Evolutionary conservation across 2,113 vertebrate species (phyloP).

Genomic region (Anarhynchus alexandrinus): DNA sequence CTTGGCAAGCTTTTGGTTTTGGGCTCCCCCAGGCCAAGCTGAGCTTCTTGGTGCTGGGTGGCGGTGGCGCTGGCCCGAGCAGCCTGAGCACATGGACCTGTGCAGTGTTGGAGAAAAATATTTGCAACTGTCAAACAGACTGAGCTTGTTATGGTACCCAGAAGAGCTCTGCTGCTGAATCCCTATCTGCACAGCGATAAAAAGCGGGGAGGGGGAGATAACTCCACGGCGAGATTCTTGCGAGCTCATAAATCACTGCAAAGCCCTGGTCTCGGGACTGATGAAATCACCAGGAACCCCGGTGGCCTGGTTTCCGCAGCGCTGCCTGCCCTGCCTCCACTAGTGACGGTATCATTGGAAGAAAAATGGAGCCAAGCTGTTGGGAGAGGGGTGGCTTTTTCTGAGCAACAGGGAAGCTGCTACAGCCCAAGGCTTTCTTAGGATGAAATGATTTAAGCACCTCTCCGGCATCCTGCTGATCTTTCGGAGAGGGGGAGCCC

Average conservation of each 20-base stretch:
- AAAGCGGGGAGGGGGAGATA: not conserved
- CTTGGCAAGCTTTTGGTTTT: not conserved
- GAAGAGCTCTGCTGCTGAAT: not conserved
- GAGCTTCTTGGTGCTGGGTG: not conserved
- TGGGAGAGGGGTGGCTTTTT: conserved; percentile 1
- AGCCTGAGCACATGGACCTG: not conserved
- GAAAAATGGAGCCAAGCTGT: not conserved
- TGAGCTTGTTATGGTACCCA: not conserved
- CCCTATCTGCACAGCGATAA: not conserved
- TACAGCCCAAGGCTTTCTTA: conserved; percentile 33
- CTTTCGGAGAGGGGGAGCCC: not conserved
- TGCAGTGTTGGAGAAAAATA: not conserved
- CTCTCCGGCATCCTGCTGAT: conserved; percentile 21
- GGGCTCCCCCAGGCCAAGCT: not conserved
- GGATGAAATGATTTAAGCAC: conserved; percentile 46
- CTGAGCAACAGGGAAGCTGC: not conserved
- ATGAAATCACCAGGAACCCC: not conserved
- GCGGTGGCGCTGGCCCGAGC: fast-evolving
- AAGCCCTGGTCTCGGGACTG: not conserved
- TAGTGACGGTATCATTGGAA: not conserved
- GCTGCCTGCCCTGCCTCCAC: not conserved
- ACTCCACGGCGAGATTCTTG: not conserved
- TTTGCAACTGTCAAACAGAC: not conserved
- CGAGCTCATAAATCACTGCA: not conserved
- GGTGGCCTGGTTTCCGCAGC: not conserved